A percentile compares a stretch with the other conserved stretches of the same genome.
Evolutionary conservation across 2,113 vertebrate species (phyloP).

Genomic region (Phaetusa simplex): DNA sequence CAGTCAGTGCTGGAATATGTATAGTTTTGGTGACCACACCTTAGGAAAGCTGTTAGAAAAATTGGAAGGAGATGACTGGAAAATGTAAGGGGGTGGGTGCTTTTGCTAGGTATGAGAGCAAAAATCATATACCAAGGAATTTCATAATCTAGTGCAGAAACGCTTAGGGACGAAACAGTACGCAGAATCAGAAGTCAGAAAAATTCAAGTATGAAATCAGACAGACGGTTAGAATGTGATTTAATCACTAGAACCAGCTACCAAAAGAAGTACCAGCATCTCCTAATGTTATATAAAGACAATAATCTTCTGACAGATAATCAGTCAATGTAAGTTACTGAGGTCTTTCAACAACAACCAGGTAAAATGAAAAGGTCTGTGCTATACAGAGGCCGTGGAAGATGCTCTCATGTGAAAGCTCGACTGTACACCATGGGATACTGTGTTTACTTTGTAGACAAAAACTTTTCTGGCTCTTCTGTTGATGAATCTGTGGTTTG

Average conservation of each 20-base stretch:
- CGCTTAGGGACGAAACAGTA: background rate
- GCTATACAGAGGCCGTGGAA: background rate
- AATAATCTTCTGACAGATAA: background rate
- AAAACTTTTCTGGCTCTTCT: background rate
- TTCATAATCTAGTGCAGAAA: background rate
- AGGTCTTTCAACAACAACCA: background rate
- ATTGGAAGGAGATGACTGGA: background rate
- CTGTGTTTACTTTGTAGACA: background rate
- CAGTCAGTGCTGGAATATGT: background rate
- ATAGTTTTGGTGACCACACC: background rate
- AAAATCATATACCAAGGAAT: background rate
- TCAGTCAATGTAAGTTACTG: background rate
- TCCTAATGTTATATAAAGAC: background rate
- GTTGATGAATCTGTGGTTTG: constrained; percentile 29
- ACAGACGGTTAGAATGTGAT: background rate
- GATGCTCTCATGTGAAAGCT: background rate
- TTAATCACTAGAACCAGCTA: background rate
- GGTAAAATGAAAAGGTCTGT: background rate
- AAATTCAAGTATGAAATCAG: background rate
- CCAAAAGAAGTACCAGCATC: background rate
- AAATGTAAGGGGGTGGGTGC: background rate
- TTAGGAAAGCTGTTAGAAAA: background rate
- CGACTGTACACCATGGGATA: rapidly evolving
- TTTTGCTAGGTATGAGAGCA: background rate
- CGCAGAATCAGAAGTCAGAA: background rate